Evolutionary conservation across 2,888 invertebrate species (phyloP).

Genomic region (Himalopsyche anomala): DNA sequence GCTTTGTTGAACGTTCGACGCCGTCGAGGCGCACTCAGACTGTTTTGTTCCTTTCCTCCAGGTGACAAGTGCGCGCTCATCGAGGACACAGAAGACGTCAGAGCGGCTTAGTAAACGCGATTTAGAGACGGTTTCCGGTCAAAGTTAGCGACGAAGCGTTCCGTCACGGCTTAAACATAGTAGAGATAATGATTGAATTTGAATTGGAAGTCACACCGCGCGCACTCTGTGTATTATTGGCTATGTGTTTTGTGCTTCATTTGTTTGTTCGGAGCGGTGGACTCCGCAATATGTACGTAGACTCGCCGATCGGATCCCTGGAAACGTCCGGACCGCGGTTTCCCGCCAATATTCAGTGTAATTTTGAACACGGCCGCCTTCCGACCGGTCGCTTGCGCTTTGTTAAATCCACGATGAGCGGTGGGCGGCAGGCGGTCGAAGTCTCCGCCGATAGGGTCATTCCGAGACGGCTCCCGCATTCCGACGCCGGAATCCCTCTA

Average conservation of each 20-base stretch:
- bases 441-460: neutral
- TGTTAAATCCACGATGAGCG: neutral
- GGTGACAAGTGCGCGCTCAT: conserved; percentile 90
- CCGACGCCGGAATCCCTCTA: conserved; percentile 48
- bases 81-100: conserved; percentile 84
- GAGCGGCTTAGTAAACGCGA: conserved; percentile 71
- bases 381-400: conserved; percentile 50
- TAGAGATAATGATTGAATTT: conserved; percentile 54
- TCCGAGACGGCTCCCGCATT: neutral
- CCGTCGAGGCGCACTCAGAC: conserved; percentile 76
- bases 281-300: conserved; percentile 68
- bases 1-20: conserved; percentile 72
- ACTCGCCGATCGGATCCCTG: conserved; percentile 57
- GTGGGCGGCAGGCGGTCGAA: neutral
- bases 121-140: conserved; percentile 66
- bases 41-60: conserved; percentile 82
- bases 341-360: conserved; percentile 65
- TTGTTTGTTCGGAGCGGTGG: conserved; percentile 63
- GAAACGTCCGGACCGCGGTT: conserved; percentile 63
- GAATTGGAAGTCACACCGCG: conserved; percentile 65
- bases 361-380: conserved; percentile 62
- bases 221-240: conserved; percentile 65
- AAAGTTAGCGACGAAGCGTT: conserved; percentile 60
- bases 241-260: conserved; percentile 65
- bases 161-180: conserved; percentile 58